Base-by-base conservation (phyloP, 53 echinoderm and acorn worm genomes). In the Mesocentrotus franciscanus region DNA sequence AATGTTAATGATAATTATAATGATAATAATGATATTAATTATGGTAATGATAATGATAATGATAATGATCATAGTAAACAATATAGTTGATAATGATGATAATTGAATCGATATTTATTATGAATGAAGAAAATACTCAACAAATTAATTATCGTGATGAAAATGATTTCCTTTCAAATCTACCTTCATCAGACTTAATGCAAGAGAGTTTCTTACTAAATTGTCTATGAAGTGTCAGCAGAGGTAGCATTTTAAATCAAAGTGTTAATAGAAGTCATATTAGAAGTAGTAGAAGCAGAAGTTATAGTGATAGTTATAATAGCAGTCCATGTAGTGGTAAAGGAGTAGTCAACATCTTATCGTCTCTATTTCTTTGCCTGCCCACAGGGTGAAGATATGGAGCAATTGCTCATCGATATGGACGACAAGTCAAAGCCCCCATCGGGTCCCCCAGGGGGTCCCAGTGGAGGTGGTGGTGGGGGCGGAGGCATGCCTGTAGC, bases 361-460 rank as follows among this genome's bases (percentile, higher is more conserved):
- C 61, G 15, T 78, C 78, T 18, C 35, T 83, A 9, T 83, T 83
- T 26, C 74, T 74, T 72, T 13, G 11, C 74, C 1, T 18, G 12
- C 56, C 61, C 60, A 12, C 34, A 95, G 95, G 94, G 92, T 7
- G 94, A 83, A 29, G 97, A 96, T 79, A 95, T 96, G n/a, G 99
- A 99, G 72, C 92, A 96, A 27, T 90, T 99, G 17, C 95, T 99
- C 34, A 76, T 98, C 39, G 96, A 97, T 35, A 78, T 96, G 32
- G 97, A 96, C 81, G 98, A 96, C 32, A 90, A 79, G 70, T 78
- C 27, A 16, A 29, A 57, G 49, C 89, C 92, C 22, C n/a, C 87
- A 11, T 36, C 76, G 14, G 92, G 92, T 85, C 93, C 96, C 10
- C 70, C 85, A 17, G 95, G 85, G 16, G 95, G 94, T 22, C 79